Conservation (phyloP, 2,113 vertebrate species). For the Melanostigma gelatinosum region DNA sequence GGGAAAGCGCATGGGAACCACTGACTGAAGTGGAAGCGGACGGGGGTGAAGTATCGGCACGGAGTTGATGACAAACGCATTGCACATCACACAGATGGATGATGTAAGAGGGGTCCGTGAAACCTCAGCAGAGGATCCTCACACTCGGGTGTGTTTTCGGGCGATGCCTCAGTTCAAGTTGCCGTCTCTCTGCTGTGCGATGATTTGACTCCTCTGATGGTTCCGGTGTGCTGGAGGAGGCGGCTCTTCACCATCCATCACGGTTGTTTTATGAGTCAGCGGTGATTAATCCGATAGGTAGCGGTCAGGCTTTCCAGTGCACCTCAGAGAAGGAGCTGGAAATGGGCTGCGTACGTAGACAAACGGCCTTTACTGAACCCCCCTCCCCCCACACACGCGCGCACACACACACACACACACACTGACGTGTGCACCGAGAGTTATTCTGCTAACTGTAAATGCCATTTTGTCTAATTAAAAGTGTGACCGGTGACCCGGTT, state of each 20-base stretch:
- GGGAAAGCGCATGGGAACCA: slow-evolving; percentile 54
- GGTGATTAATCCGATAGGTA: slow-evolving; percentile 59
- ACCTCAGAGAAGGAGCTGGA: slow-evolving; percentile 10
- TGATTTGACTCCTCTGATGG: background rate
- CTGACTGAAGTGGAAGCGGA: slow-evolving; percentile 49
- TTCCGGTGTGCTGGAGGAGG: slow-evolving; percentile 42
- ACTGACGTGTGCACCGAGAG: background rate
- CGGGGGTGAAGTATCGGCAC: slow-evolving; percentile 4
- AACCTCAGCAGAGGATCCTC: background rate
- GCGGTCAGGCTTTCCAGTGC: slow-evolving; percentile 31
- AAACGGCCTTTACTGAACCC: slow-evolving; percentile 7
- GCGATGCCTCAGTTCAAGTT: background rate
- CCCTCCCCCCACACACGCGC: too few relatives aligned
- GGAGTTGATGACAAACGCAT: slow-evolving; percentile 41
- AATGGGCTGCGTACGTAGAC: slow-evolving; percentile 1
- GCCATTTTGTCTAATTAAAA: background rate
- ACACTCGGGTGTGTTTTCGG: background rate
- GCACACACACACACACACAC: background rate
- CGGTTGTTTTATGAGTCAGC: slow-evolving; percentile 57
- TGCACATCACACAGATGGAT: slow-evolving; percentile 31
- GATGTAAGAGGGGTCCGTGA: slow-evolving; percentile 21
- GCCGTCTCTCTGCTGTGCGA: background rate
- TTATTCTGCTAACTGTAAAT: background rate
- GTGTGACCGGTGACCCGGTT: slow-evolving; percentile 19
- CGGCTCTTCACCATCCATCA: slow-evolving; percentile 33